A percentile compares a stretch with the other conserved stretches of the same genome.
These are phyloP conservation scores for Megalopta genalis DNA, from an alignment of 1,140 invertebrate species.

Conservation along the genomic window DNA sequence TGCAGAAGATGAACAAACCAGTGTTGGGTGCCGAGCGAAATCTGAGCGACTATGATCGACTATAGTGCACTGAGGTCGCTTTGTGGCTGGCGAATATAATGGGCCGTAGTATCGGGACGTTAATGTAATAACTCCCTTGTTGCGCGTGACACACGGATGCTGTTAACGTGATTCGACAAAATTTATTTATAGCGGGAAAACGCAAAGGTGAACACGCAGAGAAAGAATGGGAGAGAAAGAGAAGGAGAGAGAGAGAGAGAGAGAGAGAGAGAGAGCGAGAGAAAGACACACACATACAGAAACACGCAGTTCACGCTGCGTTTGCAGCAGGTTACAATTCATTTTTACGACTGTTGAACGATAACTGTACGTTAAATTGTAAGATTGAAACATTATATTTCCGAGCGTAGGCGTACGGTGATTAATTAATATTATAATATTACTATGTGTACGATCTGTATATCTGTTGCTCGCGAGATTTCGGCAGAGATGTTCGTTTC, in stretches of 20 bases:
- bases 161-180: slow-evolving; percentile 5
- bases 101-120: no score
- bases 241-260: no score
- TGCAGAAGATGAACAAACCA: no score
- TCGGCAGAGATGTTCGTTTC: slow-evolving; percentile 4
- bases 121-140: background rate
- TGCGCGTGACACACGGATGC: background rate
- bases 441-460: background rate
- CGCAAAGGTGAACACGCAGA: background rate
- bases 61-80: background rate
- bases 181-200: background rate
- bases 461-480: background rate
- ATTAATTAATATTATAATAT: background rate
- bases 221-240: no score
- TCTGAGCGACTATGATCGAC: no score
- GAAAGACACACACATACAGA: background rate
- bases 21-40: no score
- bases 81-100: no score
- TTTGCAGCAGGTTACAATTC: slow-evolving; percentile 12
- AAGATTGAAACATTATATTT: slow-evolving; percentile 14
- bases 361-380: background rate
- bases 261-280: no score
- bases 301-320: background rate
- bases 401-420: slow-evolving; percentile 10
- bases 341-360: background rate